Base-by-base conservation (phyloP, 2,113 vertebrate species). In the Prietella phreatophila region DNA sequence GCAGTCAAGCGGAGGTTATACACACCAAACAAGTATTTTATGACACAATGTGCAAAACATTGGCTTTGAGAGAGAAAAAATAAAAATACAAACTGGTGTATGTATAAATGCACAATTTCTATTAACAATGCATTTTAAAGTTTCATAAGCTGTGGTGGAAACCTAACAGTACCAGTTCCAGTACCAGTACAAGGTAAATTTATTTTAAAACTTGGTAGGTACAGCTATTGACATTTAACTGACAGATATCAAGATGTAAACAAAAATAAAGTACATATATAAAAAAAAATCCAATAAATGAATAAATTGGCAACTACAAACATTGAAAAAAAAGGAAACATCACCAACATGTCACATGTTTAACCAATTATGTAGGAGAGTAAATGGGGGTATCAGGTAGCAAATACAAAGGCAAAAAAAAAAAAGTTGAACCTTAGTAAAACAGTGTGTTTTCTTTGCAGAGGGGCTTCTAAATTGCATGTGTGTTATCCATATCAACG, bases 1-100 rank as follows among this genome's bases (percentile, higher is more conserved):
- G 92, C 95, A 94, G 93, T 93, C 94, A 94, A 87, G 75, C 90
- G 94, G 89, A 94, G 93, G 94, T 95, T 95, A 93, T 90, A 92
- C 92, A 93, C 92, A 92, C 92, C 91, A 90, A 92, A 91, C 88
- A 91, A 92, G 92, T 86, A 85, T 89, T 93, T 91, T 87, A 90
- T 89, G 90, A 92, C 87, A 91, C 93, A 36, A 39, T 14, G 65
- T 25, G 22, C 50, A 60, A 71, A 67, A 67, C 25, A 82, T 33
- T 33, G 78, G 56, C 65, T 55, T 73, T 73, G 15, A 83, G 84
- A 92, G 88, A 2, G 93, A 58, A 27, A 27, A 47, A 47, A 47
- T 47, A 42, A 42, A 4, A 56, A 80, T 0, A n/a, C 2, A 30
- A 79, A 55, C 27, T 9, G n/a, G 33, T 80, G 8, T 20, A 56